Conservation (phyloP, 2,113 vertebrate species). For the Alexandromys fortis region DNA sequence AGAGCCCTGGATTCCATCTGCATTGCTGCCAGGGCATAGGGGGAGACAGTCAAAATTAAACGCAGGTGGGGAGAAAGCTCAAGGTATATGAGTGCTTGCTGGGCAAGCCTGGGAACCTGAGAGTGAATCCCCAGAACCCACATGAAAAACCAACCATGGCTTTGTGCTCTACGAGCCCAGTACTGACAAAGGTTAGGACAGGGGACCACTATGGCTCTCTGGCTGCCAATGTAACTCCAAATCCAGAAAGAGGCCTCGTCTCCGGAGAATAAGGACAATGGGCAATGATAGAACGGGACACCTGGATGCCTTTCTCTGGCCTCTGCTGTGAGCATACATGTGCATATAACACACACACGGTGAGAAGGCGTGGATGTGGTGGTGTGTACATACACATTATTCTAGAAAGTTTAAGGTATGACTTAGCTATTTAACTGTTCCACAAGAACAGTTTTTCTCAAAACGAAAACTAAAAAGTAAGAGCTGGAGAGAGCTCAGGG, state of each 20-base stretch:
- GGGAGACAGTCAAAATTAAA: neutral
- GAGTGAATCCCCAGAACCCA: neutral
- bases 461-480: neutral
- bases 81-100: neutral
- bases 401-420: neutral
- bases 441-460: neutral
- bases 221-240: neutral
- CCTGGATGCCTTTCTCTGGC: neutral
- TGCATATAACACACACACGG: neutral
- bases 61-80: neutral
- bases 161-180: neutral
- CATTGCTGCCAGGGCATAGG: too few relatives aligned
- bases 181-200: neutral
- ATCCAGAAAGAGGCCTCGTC: neutral
- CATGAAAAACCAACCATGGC: neutral
- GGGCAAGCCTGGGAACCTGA: neutral
- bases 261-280: neutral
- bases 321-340: neutral
- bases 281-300: neutral
- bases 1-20: neutral
- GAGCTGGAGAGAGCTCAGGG: neutral
- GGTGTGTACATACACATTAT: neutral
- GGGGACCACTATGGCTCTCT: neutral
- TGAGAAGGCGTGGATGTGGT: too few relatives aligned
- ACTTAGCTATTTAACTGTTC: neutral